Evolutionary conservation across 2,888 invertebrate genomes (phyloP).

Genomic region (Oxytorus armatus): DNA sequence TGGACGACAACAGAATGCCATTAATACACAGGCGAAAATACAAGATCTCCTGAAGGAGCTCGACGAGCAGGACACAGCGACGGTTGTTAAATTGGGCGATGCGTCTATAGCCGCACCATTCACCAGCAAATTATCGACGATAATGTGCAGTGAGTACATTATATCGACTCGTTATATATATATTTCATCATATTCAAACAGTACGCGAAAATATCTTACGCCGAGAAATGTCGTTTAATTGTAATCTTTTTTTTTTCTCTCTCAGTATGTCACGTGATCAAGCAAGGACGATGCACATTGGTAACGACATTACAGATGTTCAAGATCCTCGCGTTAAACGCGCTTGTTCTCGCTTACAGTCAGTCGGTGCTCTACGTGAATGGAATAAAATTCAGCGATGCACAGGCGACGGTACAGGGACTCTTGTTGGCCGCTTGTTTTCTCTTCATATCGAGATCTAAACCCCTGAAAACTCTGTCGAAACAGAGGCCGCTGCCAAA

Average conservation of each 20-base stretch:
- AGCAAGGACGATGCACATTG: constrained; percentile 99
- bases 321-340: constrained; percentile 99
- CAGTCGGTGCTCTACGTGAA: constrained; percentile 99
- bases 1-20: constrained; percentile 74
- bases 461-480: constrained; percentile 97
- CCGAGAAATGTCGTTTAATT: neutral
- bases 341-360: constrained; percentile 98
- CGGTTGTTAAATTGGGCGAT: constrained; percentile 98
- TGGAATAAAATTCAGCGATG: constrained; percentile 98
- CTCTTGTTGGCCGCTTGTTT: constrained; percentile 98
- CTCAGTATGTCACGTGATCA: constrained; percentile 98
- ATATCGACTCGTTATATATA: no score
- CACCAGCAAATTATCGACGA: constrained; percentile 98
- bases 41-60: constrained; percentile 93
- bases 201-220: neutral
- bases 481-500: constrained; percentile 98
- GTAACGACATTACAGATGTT: constrained; percentile 99
- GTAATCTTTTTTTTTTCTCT: neutral
- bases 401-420: constrained; percentile 99
- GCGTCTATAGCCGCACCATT: constrained; percentile 99
- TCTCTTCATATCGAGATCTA: constrained; percentile 98
- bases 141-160: constrained; percentile 96
- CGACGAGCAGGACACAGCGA: constrained; percentile 94
- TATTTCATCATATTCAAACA: no score
- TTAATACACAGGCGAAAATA: constrained; percentile 85